A percentile compares a stretch with the other conserved stretches of the same genome.
Conservation (phyloP, 2,113 vertebrate species). For the Phaethon lepturus region DNA sequence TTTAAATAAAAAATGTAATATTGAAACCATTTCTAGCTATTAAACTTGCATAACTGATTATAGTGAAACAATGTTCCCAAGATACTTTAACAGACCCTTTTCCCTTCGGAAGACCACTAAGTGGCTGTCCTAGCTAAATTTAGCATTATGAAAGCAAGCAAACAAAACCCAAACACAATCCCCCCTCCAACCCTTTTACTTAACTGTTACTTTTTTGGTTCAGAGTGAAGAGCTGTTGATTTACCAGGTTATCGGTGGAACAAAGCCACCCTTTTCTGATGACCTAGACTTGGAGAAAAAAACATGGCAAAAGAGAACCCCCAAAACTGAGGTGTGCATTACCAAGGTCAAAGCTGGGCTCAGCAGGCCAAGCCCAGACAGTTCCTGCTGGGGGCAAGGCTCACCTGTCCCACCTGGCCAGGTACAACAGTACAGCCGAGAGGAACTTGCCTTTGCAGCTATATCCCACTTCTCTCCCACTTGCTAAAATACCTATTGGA, state of each 20-base stretch:
- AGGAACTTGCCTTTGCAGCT: not conserved
- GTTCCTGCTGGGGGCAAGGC: not conserved
- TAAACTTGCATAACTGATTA: constrained; percentile 42
- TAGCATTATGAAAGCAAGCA: constrained; percentile 1
- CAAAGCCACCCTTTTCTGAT: not conserved
- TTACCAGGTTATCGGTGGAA: not conserved
- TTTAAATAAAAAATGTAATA: constrained; percentile 50
- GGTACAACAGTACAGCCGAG: not conserved
- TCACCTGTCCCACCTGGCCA: not conserved
- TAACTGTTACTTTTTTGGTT: not conserved
- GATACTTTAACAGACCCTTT: not conserved
- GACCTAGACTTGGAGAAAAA: not conserved
- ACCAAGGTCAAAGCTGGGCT: not conserved
- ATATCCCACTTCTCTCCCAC: not conserved
- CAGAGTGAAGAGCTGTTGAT: not conserved
- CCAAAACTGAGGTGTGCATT: not conserved
- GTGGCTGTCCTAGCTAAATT: constrained; percentile 1
- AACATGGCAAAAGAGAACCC: not conserved
- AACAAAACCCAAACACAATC: not conserved
- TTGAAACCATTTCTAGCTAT: constrained; percentile 47
- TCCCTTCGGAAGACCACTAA: not conserved
- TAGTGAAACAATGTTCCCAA: not conserved
- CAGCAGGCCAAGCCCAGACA: not conserved
- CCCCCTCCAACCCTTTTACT: not conserved
- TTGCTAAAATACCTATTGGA: accelerated